Evolutionary conservation across 2,113 vertebrate species (phyloP).

Genomic region (Cyphomyrus discorhynchus): DNA sequence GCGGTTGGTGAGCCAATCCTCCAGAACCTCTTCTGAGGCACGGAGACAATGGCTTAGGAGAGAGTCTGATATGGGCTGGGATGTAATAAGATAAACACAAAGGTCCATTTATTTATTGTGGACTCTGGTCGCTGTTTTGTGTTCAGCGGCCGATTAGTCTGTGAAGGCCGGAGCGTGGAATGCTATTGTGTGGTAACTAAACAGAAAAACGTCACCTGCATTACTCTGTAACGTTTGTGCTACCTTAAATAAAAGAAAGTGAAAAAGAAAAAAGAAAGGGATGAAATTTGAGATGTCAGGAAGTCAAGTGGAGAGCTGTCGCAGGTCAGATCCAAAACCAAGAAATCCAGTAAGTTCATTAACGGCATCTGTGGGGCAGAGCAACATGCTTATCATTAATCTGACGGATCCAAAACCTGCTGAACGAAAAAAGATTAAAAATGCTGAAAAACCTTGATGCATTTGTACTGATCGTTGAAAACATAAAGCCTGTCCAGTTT

Average conservation of each 20-base stretch:
- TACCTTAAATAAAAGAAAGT: neutral
- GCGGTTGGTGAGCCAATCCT: neutral
- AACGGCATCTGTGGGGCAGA: neutral
- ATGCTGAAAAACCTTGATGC: neutral
- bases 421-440: neutral
- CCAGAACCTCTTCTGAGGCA: neutral
- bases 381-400: neutral
- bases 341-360: neutral
- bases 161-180: neutral
- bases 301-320: neutral
- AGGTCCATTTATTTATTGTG: neutral
- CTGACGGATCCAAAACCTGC: neutral
- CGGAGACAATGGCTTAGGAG: neutral
- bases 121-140: neutral
- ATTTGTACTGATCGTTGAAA: neutral
- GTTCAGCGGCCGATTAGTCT: neutral
- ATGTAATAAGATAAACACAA: neutral
- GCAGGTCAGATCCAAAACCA: neutral
- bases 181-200: neutral
- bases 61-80: neutral
- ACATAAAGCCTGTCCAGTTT: neutral
- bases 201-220: neutral
- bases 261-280: neutral
- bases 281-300: neutral
- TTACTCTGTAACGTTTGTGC: neutral